phyloP scores from a whole-genome alignment of 2,888 invertebrate genomes.

The Eremobia ochroleuca region DNA sequence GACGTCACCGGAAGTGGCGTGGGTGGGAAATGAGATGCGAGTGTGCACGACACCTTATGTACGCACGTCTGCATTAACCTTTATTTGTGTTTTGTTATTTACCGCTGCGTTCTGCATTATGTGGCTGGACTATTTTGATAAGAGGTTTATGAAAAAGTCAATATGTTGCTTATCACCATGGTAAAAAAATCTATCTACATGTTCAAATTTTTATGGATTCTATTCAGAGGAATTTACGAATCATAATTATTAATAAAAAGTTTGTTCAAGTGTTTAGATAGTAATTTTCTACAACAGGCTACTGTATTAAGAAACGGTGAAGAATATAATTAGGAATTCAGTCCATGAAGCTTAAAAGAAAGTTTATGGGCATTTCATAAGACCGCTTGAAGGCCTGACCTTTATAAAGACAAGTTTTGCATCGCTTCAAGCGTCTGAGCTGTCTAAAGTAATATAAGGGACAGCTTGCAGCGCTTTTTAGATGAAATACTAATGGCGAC shows the following conservation, averaged over 20 bases:
- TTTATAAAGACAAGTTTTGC: constrained; percentile 27
- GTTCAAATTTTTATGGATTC: not conserved
- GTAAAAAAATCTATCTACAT: not conserved
- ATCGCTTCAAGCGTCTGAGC: constrained; percentile 42
- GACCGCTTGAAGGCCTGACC: constrained; percentile 42
- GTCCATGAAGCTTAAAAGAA: constrained; percentile 40
- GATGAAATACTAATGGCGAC: not conserved
- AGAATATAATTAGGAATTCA: constrained; percentile 42
- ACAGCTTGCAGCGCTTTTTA: constrained; percentile 30
- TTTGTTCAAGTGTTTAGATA: constrained; percentile 12
- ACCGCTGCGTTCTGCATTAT: constrained; percentile 9
- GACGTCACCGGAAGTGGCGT: constrained; percentile 79
- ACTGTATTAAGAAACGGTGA: constrained; percentile 14
- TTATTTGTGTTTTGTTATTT: constrained; percentile 56
- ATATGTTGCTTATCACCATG: not conserved
- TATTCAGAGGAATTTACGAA: not conserved
- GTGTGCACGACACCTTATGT: constrained; percentile 73
- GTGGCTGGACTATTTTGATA: not conserved
- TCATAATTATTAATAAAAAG: not conserved
- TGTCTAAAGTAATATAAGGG: constrained; percentile 18
- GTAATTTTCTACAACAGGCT: constrained; percentile 24
- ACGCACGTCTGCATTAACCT: constrained; percentile 64
- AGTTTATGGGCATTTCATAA: constrained; percentile 34
- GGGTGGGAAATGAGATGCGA: constrained; percentile 78
- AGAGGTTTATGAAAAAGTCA: not conserved